Evolutionary conservation across 30 jellyfish, hydroid and myxozoan species (phyloP).

Genomic region (Rhopilema esculentum): DNA sequence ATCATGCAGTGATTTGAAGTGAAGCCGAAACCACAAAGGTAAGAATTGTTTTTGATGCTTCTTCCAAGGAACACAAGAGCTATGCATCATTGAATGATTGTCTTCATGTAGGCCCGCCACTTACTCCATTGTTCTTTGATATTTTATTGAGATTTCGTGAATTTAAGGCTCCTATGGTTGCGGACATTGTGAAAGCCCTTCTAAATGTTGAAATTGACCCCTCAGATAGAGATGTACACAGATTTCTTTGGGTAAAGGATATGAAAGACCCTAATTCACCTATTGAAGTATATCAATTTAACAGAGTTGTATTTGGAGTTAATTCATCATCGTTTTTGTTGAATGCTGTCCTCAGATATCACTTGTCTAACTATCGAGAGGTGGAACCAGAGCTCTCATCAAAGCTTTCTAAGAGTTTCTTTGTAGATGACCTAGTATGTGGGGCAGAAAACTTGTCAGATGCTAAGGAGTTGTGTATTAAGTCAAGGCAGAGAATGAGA

Average conservation of each 20-base stretch:
- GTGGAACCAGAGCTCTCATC: slow-evolving; percentile 15
- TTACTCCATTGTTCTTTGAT: slow-evolving; percentile 4
- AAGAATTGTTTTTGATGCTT: not conserved
- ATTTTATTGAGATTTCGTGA: slow-evolving; percentile 47
- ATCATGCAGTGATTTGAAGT: not conserved
- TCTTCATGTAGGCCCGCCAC: not conserved
- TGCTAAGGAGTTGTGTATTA: not conserved
- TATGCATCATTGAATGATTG: not conserved
- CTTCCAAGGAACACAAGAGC: not conserved
- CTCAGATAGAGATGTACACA: slow-evolving; percentile 40
- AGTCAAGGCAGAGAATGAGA: not conserved
- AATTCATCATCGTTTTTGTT: slow-evolving; percentile 32
- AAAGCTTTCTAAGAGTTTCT: not conserved
- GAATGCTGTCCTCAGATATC: slow-evolving; percentile 27
- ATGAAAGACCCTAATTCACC: not conserved
- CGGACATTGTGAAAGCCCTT: slow-evolving; percentile 50
- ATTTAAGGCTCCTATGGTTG: slow-evolving; percentile 19
- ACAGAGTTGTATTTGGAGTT: slow-evolving; percentile 45
- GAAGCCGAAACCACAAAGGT: slow-evolving; percentile 1
- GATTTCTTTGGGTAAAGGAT: slow-evolving; percentile 55
- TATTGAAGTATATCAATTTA: slow-evolving; percentile 10
- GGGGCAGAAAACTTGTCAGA: not conserved
- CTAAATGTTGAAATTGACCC: slow-evolving; percentile 25
- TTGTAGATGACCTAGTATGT: slow-evolving; percentile 15
- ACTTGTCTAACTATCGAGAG: not conserved